Conservation (phyloP, 2,888 invertebrate species). For the Serripes groenlandicus region DNA sequence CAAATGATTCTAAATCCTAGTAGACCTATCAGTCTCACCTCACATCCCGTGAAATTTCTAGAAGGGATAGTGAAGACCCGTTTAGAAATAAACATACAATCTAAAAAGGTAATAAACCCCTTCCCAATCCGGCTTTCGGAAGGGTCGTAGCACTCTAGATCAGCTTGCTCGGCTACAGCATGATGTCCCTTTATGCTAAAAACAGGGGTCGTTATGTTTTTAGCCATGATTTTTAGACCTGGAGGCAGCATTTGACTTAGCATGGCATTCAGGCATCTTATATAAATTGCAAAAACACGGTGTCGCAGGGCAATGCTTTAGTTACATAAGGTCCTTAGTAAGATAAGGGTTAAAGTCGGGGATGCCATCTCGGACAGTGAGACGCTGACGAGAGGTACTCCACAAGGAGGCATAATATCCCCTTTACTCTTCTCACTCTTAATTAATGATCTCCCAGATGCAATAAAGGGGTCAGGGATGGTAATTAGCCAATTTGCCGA, state of each 20-base stretch:
- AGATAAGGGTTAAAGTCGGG: constrained; percentile 10
- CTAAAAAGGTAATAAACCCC: constrained; percentile 6
- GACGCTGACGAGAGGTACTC: neutral
- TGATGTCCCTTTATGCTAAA: neutral
- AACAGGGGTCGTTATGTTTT: neutral
- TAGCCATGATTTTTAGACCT: constrained; percentile 19
- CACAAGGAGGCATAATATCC: constrained; percentile 17
- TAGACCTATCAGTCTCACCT: constrained; percentile 29
- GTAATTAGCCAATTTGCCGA: constrained; percentile 27
- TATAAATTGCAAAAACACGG: constrained; percentile 27
- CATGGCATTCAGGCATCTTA: neutral
- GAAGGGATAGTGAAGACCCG: constrained; percentile 12
- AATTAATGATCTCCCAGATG: constrained; percentile 30
- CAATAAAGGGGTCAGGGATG: neutral
- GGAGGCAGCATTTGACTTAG: neutral
- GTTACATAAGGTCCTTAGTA: constrained; percentile 19
- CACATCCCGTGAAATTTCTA: constrained; percentile 19
- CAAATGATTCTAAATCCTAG: constrained; percentile 16
- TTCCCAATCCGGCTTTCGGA: constrained; percentile 16
- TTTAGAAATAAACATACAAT: neutral
- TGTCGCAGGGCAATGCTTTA: constrained; percentile 21
- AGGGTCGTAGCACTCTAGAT: neutral
- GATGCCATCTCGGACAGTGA: neutral
- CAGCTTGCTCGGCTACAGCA: constrained; percentile 10
- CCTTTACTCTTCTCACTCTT: constrained; percentile 28